Conservation (phyloP, 2,113 vertebrate genomes). For the Brachypodius melanocephalos region DNA sequence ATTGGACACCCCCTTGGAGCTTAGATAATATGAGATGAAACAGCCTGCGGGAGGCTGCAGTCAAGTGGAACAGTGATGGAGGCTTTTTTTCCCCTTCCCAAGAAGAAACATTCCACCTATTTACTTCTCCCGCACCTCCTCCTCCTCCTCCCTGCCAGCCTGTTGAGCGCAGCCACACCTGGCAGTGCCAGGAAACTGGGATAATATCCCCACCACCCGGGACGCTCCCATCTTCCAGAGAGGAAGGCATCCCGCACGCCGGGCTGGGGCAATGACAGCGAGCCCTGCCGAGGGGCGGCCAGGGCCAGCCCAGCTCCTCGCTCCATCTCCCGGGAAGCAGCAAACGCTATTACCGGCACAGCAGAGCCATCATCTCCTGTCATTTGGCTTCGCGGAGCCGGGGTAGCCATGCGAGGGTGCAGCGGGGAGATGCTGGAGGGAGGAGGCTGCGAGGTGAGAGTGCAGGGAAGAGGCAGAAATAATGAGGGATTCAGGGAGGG, state of each 20-base stretch:
- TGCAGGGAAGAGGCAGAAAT: not conserved
- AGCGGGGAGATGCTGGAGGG: not conserved
- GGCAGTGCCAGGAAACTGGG: not conserved
- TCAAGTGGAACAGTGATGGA: slow-evolving; percentile 35
- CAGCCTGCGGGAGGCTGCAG: slow-evolving; percentile 43
- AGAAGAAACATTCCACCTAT: slow-evolving; percentile 10
- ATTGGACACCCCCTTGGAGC: slow-evolving; percentile 64
- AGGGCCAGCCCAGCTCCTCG: not conserved
- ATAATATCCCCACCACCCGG: fast-evolving
- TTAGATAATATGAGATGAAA: slow-evolving; percentile 66
- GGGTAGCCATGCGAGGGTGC: not conserved
- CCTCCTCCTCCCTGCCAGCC: not conserved
- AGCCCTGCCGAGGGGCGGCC: not conserved
- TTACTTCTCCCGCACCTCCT: not conserved
- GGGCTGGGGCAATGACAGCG: not conserved
- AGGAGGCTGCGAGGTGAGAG: not conserved
- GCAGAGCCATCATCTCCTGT: slow-evolving; percentile 13
- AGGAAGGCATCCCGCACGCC: not conserved
- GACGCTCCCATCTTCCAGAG: not conserved
- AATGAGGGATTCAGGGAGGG: not conserved
- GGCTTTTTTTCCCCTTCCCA: not conserved
- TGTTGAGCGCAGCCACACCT: not conserved
- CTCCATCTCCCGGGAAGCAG: not conserved
- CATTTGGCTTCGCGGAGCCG: not conserved
- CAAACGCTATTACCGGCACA: not conserved